Base-by-base conservation (phyloP, 2,888 invertebrate species). In the Tenthredo distinguenda region DNA sequence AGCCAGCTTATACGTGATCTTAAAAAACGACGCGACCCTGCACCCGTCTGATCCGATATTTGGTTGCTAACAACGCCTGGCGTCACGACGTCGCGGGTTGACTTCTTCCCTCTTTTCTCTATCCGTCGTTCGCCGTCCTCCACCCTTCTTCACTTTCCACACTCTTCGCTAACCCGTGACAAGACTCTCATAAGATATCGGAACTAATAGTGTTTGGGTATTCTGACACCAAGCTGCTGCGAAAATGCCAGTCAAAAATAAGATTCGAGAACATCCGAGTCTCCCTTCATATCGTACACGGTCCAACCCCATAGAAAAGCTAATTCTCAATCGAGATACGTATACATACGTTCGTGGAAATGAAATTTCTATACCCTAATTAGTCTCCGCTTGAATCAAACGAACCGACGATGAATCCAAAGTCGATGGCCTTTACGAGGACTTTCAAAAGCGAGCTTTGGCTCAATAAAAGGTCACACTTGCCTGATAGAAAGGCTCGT, bases 91-190 rank as follows among this genome's bases (percentile, higher is more conserved):
- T 77, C 77, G 77, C 77, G 18, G 50, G 77, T 55, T 55, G 12
- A 18, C 15, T 62, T 26, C 12, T 12, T 62, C 26, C 76, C 76
- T 76, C 21, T 40, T 34, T 21, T 47, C 47, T 9, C 5, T 47
- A 37, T 47, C n/a, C 71, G 12, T 47, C 47, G 9, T 40, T 26
- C 47, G 12, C 21, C 76, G 26, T 5, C 26, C 26, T 62, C 26
- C 62, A 34, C 68, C 77, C n/a, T 55, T n/a, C 31, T 21, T 4
- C 21, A 40, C 31, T 21, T 37, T n/a, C 34, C 77, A 9, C 10
- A 18, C 77, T 47, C 55, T 50, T 77, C n/a, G 55, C 77, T 55
- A 81, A 40, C 81, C 10, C 81, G 81, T 81, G 62, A 81, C 62
- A 81, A 62, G 81, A 81, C 21, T 81, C 81, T 62, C 21, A 81